These are phyloP conservation scores for Anableps anableps DNA, from an alignment of 2,797 vertebrate genomes.

Conservation along the genomic window DNA sequence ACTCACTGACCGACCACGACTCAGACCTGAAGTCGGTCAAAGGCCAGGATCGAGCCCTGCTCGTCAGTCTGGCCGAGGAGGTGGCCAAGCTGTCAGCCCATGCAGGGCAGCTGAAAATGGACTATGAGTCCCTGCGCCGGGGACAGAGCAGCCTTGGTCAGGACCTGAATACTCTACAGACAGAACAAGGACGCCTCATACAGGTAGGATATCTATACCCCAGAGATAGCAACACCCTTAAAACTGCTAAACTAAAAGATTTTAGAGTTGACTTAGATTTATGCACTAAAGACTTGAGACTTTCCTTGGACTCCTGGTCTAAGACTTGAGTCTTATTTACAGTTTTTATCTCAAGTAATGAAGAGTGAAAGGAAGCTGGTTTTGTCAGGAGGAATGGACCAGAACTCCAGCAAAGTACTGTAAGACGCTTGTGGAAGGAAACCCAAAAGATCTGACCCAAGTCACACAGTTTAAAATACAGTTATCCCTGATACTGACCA, in stretches of 20 bases:
- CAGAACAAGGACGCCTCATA: slow-evolving; percentile 92
- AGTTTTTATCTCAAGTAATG: too few species aligned
- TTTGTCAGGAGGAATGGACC: too few species aligned
- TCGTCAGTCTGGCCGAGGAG: slow-evolving; percentile 91
- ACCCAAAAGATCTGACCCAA: too few species aligned
- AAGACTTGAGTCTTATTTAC: neutral
- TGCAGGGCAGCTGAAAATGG: slow-evolving; percentile 88
- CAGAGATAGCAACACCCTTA: neutral
- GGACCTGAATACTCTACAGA: slow-evolving; percentile 90
- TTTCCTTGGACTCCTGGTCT: neutral
- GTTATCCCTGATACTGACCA: too few species aligned
- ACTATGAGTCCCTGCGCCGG: slow-evolving; percentile 88
- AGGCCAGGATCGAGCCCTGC: slow-evolving; percentile 88
- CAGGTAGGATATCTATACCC: slow-evolving; percentile 83
- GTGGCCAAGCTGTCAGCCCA: slow-evolving; percentile 91
- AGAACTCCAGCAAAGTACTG: too few species aligned
- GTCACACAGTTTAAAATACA: too few species aligned
- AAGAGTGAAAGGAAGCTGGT: too few species aligned
- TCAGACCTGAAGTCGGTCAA: slow-evolving; percentile 86
- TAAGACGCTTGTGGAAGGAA: too few species aligned
- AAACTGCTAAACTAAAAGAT: neutral
- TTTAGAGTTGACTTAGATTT: neutral
- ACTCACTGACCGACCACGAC: slow-evolving; percentile 86
- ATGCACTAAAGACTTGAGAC: neutral
- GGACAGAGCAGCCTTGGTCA: slow-evolving; percentile 90